These are phyloP conservation scores for Falco berigora DNA, from an alignment of 2,797 vertebrate species.

Conservation along the genomic window DNA sequence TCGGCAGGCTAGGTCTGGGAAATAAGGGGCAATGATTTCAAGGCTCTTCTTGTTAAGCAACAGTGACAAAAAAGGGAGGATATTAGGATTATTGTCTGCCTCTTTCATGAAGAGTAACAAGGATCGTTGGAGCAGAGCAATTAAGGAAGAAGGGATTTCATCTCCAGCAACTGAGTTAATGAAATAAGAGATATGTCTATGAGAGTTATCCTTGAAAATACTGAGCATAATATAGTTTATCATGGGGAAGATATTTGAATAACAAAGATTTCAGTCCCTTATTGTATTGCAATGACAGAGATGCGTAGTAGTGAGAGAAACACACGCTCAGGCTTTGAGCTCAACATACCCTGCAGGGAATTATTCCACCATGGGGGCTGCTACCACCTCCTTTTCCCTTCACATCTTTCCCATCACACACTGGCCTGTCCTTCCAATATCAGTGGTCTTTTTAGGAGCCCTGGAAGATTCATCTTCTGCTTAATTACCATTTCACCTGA, in stretches of 20 bases:
- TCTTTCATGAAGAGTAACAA: slow-evolving; percentile 6
- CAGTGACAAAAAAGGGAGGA: not conserved
- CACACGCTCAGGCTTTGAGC: not conserved
- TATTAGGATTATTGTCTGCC: slow-evolving; percentile 43
- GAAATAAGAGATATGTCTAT: not conserved
- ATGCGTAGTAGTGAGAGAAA: not conserved
- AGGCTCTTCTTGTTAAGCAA: slow-evolving; percentile 34
- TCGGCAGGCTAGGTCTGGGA: not conserved
- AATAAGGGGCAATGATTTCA: slow-evolving; percentile 46
- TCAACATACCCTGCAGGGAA: not conserved
- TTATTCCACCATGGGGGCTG: not conserved
- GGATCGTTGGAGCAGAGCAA: slow-evolving; percentile 2
- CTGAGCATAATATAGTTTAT: slow-evolving; percentile 6
- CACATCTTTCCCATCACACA: not conserved
- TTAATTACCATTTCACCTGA: too few species aligned
- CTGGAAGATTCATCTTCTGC: not conserved
- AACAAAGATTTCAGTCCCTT: not conserved
- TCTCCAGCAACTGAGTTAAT: slow-evolving; percentile 10
- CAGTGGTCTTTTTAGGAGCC: not conserved
- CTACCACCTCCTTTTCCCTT: not conserved
- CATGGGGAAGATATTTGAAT: not conserved
- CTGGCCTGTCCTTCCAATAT: not conserved
- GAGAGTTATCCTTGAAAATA: slow-evolving; percentile 1
- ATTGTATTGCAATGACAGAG: not conserved
- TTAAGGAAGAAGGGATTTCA: slow-evolving; percentile 21